A percentile compares a stretch with the other conserved stretches of the same genome.
Conservation (phyloP, 2,888 invertebrate species). For the Myopa tessellatipennis region DNA sequence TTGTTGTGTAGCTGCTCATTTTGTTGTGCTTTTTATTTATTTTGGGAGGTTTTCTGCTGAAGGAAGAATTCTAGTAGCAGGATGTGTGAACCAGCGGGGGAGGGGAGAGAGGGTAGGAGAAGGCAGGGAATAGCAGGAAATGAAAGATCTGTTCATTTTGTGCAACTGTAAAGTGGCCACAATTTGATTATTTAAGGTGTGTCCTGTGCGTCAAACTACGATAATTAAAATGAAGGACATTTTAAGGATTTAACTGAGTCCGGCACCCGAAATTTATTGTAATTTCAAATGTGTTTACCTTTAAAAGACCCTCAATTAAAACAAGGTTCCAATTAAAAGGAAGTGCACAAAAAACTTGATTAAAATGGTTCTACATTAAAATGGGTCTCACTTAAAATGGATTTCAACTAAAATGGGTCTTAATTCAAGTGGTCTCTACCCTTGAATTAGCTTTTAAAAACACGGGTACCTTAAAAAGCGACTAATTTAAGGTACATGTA, state of each 20-base stretch:
- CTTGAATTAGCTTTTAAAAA: no score
- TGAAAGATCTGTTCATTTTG: not conserved
- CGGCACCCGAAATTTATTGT: not conserved
- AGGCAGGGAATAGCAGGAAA: not conserved
- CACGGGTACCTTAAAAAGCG: no score
- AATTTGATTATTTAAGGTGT: constrained; percentile 22
- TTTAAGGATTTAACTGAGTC: no score
- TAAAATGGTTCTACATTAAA: no score
- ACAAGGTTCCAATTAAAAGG: no score
- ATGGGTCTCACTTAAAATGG: no score
- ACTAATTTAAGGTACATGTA: no score
- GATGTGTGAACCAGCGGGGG: not conserved
- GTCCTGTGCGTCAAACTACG: not conserved
- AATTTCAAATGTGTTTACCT: not conserved
- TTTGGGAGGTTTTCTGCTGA: not conserved
- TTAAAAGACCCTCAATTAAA: no score
- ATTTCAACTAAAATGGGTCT: no score
- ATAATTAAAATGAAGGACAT: not conserved
- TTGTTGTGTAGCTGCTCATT: constrained; percentile 19
- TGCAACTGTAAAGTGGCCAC: constrained; percentile 8
- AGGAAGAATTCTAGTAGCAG: not conserved
- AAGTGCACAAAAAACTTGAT: no score
- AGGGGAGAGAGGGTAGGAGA: not conserved
- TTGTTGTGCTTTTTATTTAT: constrained; percentile 6
- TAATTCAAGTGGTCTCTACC: no score